Evolutionary conservation across 2,888 invertebrate species (phyloP).

Genomic region (Mayetiola destructor): DNA sequence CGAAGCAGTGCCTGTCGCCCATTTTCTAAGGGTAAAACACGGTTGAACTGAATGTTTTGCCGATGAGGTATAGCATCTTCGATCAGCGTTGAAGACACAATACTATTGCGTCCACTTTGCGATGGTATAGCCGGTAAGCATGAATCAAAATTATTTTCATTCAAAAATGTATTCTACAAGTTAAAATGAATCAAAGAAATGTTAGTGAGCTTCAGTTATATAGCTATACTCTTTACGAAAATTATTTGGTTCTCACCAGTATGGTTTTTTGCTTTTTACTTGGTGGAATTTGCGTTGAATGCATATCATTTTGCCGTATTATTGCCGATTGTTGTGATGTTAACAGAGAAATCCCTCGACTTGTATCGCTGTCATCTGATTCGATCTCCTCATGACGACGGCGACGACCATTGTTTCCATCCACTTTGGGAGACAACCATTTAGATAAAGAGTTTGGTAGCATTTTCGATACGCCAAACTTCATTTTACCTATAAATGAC

Average conservation of each 20-base stretch:
- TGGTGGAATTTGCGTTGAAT: not conserved
- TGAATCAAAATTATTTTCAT: not conserved
- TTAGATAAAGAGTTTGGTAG: constrained; percentile 29
- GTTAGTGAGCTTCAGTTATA: no score
- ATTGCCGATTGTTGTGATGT: not conserved
- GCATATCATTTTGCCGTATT: not conserved
- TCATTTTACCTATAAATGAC: constrained; percentile 33
- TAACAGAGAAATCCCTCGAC: not conserved
- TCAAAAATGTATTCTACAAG: no score
- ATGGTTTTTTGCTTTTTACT: constrained; percentile 6
- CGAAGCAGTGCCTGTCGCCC: not conserved
- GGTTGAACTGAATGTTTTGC: not conserved
- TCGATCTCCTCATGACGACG: not conserved
- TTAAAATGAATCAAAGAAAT: no score
- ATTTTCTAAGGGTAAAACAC: not conserved
- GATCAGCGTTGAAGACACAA: not conserved
- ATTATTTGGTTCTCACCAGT: not conserved
- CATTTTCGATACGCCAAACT: constrained; percentile 31
- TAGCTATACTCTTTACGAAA: no score
- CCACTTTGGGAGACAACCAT: constrained; percentile 30
- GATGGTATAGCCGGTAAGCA: not conserved
- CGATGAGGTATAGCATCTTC: constrained; percentile 6
- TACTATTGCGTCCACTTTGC: not conserved
- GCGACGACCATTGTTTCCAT: constrained; percentile 16
- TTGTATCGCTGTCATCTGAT: not conserved